phyloP scores from a whole-genome alignment of 2,797 vertebrate species.

The Lycodopsis pacificus region DNA sequence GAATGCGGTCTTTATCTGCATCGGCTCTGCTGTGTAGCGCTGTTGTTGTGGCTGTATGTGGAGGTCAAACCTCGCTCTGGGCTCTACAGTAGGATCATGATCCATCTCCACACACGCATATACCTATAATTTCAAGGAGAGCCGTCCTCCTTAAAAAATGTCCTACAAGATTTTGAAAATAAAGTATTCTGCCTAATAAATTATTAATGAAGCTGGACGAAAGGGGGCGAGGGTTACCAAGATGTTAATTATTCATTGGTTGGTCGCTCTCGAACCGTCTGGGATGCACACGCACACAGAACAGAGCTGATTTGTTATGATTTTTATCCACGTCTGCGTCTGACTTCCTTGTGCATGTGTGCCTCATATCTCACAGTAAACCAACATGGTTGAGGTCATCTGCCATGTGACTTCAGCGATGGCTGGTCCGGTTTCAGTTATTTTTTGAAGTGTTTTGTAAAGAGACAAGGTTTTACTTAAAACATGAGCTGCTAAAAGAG shows the following conservation, averaged over 20 bases:
- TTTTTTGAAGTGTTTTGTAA: background rate
- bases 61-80: slow-evolving; percentile 65
- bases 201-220: slow-evolving; percentile 70
- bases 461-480: background rate
- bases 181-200: slow-evolving; percentile 67
- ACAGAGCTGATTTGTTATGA: slow-evolving; percentile 46
- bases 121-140: slow-evolving; percentile 35
- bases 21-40: slow-evolving; percentile 23
- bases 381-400: slow-evolving; percentile 34
- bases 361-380: slow-evolving; percentile 52
- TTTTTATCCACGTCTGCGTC: slow-evolving; percentile 40
- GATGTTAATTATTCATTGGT: slow-evolving; percentile 79
- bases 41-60: slow-evolving; percentile 36
- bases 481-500: slow-evolving; percentile 1
- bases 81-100: slow-evolving; percentile 22
- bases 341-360: slow-evolving; percentile 14
- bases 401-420: background rate
- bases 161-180: slow-evolving; percentile 72
- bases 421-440: slow-evolving; percentile 56
- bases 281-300: slow-evolving; percentile 24
- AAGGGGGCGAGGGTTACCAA: slow-evolving; percentile 69
- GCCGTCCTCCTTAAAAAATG: slow-evolving; percentile 38
- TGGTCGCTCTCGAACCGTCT: slow-evolving; percentile 46
- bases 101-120: slow-evolving; percentile 45
- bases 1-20: slow-evolving; percentile 34